Base-by-base conservation (phyloP, 2,888 invertebrate genomes). In the Tipula lateralis region DNA sequence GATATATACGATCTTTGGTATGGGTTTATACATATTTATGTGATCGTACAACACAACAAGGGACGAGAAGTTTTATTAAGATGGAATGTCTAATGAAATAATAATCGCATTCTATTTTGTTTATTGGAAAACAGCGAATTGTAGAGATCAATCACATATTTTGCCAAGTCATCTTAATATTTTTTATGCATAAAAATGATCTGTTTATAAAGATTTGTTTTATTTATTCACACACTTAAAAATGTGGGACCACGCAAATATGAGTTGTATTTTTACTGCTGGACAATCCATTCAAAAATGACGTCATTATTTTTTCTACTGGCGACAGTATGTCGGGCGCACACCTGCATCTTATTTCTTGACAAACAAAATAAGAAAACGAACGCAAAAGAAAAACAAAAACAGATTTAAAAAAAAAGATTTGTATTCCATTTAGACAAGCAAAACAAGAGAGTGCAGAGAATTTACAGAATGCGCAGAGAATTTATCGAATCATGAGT, bases 261-360 rank as follows among this genome's bases (percentile, higher is more conserved):
- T 66, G 66, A 24, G 24, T 66, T 9, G 39, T 44, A 44, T 5
- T 9, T 9, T 24, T 24, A 66, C 9, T 30, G 30, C 82, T 82
- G 82, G 82, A 82, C 82, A 82, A 82, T 82, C 30, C 82, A 82
- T 82, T 82, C 82, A 82, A 66, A 66, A 82, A 82, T 82, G 82
- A 82, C 82, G 82, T 82, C 82, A 82, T 32, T 29, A 30, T 30
- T 30, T 82, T 82, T 82, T 82, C 82, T 82, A 32, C 82, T 83
- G 83, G 83, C 83, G 83, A 83, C 83, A 39, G 24, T 29, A 83
- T 36, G 83, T 36, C 83, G 83, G 83, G 39, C 34, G 83, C 83
- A 83, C 83, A 83, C 83, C 83, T 83, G 83, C 83, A 83, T 83
- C 36, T 83, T 36, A 83, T 36, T 83, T 82, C 82, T 82, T 82